Base-by-base conservation (phyloP, 2,888 invertebrate species). In the Argyresthia goedartella region DNA sequence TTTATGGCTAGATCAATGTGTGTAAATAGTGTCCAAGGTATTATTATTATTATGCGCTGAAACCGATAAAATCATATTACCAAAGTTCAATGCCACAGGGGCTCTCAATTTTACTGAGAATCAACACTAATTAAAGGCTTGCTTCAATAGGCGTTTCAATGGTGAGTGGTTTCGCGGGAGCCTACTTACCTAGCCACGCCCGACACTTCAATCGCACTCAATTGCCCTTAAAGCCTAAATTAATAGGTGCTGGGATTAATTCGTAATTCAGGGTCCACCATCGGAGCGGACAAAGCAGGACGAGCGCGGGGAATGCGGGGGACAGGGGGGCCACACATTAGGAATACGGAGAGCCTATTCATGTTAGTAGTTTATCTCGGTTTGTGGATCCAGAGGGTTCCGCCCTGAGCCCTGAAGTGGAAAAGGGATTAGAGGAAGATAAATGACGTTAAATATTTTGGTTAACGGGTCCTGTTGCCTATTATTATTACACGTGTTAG, bases 211-310 rank as follows among this genome's bases (percentile, higher is more conserved):
- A 51, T 46, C 36, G 51, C 46, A 51, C 45, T 51, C 36, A 54
- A 56, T 57, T 60, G 58, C 59, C 60, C 65, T 62, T 61, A 59
- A 61, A 61, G 64, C 65, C 61, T 68, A 71, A 51, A 68, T 71
- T 67, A 67, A 68, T 71, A 67, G 69, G 64, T 59, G 59, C 58
- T 56, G 53, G 60, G 64, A 65, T 64, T 67, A 67, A 67, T 66
- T 61, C 60, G 61, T 58, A 60, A 60, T 59, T 64, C 59, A 50
- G 59, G 57, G 55, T 58, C 60, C 15, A 33, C 13, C 25, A 33
- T 25, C 39, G 33, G 36, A 48, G 51, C 46, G 33, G 45, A 15
- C 51, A 49, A 51, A 10, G 48, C 14, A 36, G 48, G 14, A 8
- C 11, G 48, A 14, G 36, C 36, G 13, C 6, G 15, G 50, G 50